A percentile compares a stretch with the other conserved stretches of the same genome.
These are phyloP conservation scores for Drosophila pachea DNA, from an alignment of 1,140 invertebrate species.

Conservation along the genomic window DNA sequence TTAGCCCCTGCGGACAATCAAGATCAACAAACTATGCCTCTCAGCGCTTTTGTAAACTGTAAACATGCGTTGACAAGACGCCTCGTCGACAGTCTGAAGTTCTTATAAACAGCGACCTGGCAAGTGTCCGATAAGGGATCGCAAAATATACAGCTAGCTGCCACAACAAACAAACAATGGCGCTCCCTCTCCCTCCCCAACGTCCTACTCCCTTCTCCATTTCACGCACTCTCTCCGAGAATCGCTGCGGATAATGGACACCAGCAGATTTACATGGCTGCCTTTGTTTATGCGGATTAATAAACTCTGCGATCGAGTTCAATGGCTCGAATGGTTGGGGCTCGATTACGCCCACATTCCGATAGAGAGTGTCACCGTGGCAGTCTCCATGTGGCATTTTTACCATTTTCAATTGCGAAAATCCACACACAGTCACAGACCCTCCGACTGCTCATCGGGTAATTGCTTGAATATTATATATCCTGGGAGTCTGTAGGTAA, in stretches of 20 bases:
- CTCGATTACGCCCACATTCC: slow-evolving; percentile 26
- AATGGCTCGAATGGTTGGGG: slow-evolving; percentile 24
- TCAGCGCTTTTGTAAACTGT: slow-evolving; percentile 41
- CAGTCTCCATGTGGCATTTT: slow-evolving; percentile 1
- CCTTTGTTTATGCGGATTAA: slow-evolving; percentile 32
- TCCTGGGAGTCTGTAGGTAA: slow-evolving; percentile 29
- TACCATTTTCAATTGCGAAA: neutral
- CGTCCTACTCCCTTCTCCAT: neutral
- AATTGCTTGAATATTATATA: slow-evolving; percentile 53
- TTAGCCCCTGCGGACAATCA: slow-evolving; percentile 14
- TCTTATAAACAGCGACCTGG: slow-evolving; percentile 25
- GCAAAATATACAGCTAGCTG: slow-evolving; percentile 25
- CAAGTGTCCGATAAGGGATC: slow-evolving; percentile 58
- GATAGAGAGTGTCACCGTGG: slow-evolving; percentile 8
- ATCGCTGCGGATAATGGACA: slow-evolving; percentile 13
- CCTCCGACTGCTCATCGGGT: slow-evolving; percentile 1
- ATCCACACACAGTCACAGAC: neutral
- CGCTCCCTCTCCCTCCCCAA: slow-evolving; percentile 1
- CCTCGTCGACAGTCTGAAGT: neutral
- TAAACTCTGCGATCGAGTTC: slow-evolving; percentile 43
- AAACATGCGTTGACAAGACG: slow-evolving; percentile 52
- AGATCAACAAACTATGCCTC: slow-evolving; percentile 63
- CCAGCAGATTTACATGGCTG: slow-evolving; percentile 9
- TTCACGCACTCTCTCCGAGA: neutral
- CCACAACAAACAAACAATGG: slow-evolving; percentile 48